These are phyloP conservation scores for Esox masquinongy DNA, from an alignment of 2,797 vertebrate genomes.

Conservation along the genomic window DNA sequence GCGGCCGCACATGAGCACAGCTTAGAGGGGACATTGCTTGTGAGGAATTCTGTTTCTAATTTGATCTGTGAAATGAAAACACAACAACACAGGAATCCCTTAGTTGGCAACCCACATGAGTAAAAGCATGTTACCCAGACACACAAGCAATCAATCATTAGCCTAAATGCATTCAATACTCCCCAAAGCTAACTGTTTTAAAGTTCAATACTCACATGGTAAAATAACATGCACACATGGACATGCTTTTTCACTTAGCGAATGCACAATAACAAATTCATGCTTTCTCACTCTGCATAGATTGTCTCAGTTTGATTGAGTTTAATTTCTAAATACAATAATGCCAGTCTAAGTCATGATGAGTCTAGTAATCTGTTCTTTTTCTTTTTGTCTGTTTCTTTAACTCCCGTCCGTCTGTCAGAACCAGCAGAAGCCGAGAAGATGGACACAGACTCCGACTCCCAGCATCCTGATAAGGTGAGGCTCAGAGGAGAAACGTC, in stretches of 20 bases:
- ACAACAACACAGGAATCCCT: neutral
- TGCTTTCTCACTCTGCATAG: neutral
- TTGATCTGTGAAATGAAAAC: neutral
- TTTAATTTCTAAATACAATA: neutral
- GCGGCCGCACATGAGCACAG: too few relatives aligned
- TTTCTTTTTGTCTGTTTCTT: neutral
- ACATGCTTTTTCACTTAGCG: constrained; percentile 42
- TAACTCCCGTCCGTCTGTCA: constrained; percentile 40
- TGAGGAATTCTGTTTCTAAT: too few relatives aligned
- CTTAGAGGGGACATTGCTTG: too few relatives aligned
- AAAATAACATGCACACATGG: constrained; percentile 30
- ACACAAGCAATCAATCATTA: constrained; percentile 30
- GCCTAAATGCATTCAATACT: constrained; percentile 38
- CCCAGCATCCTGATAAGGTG: constrained; percentile 89
- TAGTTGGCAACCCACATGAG: constrained; percentile 26
- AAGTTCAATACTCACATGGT: constrained; percentile 47
- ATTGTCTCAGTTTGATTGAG: constrained; percentile 1
- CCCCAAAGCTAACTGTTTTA: constrained; percentile 29
- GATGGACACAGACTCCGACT: constrained; percentile 87
- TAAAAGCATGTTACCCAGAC: constrained; percentile 28
- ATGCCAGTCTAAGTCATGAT: neutral
- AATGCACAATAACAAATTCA: constrained; percentile 1
- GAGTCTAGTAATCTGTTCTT: neutral
- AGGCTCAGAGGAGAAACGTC: constrained; percentile 28
- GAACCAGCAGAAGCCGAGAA: constrained; percentile 90